phyloP scores from a whole-genome alignment of 2,888 invertebrate species.

The Tetanocera ferruginea region DNA sequence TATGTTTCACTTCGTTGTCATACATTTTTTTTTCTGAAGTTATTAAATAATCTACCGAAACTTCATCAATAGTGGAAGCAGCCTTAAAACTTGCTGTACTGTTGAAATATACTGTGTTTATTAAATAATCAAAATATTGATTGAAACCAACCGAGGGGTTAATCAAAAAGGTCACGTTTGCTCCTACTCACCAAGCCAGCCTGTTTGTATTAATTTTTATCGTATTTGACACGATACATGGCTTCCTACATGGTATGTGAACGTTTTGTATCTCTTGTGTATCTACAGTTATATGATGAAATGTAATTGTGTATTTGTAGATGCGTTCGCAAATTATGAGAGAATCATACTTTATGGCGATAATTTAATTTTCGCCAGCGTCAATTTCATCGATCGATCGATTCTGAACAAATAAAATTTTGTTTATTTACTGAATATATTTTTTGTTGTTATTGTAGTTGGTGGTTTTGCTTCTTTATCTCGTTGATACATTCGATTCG shows the following conservation, averaged over 20 bases:
- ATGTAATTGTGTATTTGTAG: slow-evolving; percentile 15
- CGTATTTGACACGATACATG: neutral
- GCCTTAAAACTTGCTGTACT: slow-evolving; percentile 21
- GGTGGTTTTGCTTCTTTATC: slow-evolving; percentile 6
- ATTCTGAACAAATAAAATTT: slow-evolving; percentile 19
- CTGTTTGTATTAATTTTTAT: neutral
- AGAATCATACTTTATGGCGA: slow-evolving; percentile 12
- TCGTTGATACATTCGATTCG: slow-evolving; percentile 4
- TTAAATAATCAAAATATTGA: slow-evolving; percentile 46
- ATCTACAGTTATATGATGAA: neutral
- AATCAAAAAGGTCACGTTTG: slow-evolving; percentile 47
- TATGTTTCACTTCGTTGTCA: too few relatives aligned
- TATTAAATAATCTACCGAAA: too few relatives aligned
- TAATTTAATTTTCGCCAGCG: slow-evolving; percentile 11
- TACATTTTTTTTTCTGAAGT: too few relatives aligned
- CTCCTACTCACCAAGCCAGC: slow-evolving; percentile 1
- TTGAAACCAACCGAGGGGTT: slow-evolving; percentile 49
- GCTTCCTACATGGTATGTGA: neutral
- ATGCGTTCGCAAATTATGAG: slow-evolving; percentile 12
- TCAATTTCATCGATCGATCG: slow-evolving; percentile 20
- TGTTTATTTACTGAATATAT: slow-evolving; percentile 30
- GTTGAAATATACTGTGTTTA: slow-evolving; percentile 50
- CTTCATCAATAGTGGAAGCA: neutral
- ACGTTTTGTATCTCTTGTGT: neutral
- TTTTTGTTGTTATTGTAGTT: neutral